These are phyloP conservation scores for Loris lydekkerianus DNA, from an alignment of 2,797 vertebrate species.

Conservation along the genomic window DNA sequence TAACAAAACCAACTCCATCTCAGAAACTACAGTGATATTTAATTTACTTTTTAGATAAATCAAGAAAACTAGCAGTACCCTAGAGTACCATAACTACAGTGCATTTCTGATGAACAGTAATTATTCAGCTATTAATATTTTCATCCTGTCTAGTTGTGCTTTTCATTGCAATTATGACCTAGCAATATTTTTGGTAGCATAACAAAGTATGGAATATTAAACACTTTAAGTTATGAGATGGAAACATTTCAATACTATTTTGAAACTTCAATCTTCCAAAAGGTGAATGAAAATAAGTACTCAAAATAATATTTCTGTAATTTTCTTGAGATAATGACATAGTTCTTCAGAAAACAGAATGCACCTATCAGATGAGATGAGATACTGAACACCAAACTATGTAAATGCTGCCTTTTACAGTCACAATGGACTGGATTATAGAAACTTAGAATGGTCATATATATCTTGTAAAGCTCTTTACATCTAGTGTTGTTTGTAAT, in stretches of 20 bases:
- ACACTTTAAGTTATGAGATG: conserved; percentile 67
- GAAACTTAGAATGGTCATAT: conserved; percentile 57
- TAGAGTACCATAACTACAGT: conserved; percentile 46
- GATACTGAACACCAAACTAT: neutral
- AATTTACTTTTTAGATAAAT: conserved; percentile 69
- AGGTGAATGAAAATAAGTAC: conserved; percentile 81
- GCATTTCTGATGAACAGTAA: conserved; percentile 59
- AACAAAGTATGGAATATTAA: conserved; percentile 75
- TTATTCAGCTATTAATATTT: conserved; percentile 61
- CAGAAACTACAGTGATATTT: conserved; percentile 57
- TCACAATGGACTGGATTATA: conserved; percentile 23
- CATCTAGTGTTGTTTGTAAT: conserved; percentile 64
- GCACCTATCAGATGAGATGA: neutral
- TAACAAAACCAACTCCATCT: conserved; percentile 54
- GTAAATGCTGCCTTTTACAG: neutral
- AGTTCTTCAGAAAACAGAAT: conserved; percentile 40
- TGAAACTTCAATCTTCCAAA: conserved; percentile 78
- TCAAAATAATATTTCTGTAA: conserved; percentile 83
- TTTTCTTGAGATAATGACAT: conserved; percentile 81
- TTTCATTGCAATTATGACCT: conserved; percentile 50
- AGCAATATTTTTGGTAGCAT: conserved; percentile 72
- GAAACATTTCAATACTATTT: conserved; percentile 69
- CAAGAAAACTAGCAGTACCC: conserved; percentile 1
- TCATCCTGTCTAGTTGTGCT: conserved; percentile 75
- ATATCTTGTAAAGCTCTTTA: neutral